These are phyloP conservation scores for Zaprionus kolodkinae DNA, from an alignment of 1,140 invertebrate genomes.

Conservation along the genomic window DNA sequence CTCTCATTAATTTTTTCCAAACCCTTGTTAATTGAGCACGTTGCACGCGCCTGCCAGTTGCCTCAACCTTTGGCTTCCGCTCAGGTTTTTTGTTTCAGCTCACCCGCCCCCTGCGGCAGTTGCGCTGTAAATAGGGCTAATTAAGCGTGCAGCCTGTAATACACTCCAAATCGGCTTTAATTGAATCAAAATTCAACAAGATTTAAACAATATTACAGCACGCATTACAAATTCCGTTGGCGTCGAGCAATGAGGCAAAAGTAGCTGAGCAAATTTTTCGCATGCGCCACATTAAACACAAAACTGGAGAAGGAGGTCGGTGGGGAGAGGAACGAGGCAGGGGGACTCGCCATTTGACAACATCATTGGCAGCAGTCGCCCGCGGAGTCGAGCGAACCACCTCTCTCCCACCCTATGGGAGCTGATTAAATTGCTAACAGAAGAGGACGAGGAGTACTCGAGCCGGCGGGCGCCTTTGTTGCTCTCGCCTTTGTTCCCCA, in stretches of 20 bases:
- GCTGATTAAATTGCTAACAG: slow-evolving; percentile 76
- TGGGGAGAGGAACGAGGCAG: neutral
- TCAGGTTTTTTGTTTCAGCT: slow-evolving; percentile 44
- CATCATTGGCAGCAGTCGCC: slow-evolving; percentile 65
- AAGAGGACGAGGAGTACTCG: slow-evolving; percentile 19
- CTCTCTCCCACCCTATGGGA: neutral
- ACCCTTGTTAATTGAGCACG: slow-evolving; percentile 22
- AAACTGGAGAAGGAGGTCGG: slow-evolving; percentile 8
- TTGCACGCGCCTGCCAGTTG: slow-evolving; percentile 22
- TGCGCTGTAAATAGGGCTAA: slow-evolving; percentile 50
- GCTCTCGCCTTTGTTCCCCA: slow-evolving; percentile 60
- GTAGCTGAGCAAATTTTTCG: slow-evolving; percentile 58
- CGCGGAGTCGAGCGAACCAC: no score
- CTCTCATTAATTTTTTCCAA: neutral
- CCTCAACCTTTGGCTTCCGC: slow-evolving; percentile 7
- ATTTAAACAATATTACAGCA: slow-evolving; percentile 70
- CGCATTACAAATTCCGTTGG: slow-evolving; percentile 63
- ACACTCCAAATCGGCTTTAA: slow-evolving; percentile 67
- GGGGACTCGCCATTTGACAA: slow-evolving; percentile 67
- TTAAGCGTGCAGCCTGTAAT: slow-evolving; percentile 62
- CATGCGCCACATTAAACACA: slow-evolving; percentile 76
- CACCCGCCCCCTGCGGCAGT: slow-evolving; percentile 14
- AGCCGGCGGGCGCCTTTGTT: slow-evolving; percentile 53
- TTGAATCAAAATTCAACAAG: slow-evolving; percentile 70
- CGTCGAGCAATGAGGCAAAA: slow-evolving; percentile 65